Evolutionary conservation across 2,113 vertebrate species (phyloP).

Genomic region (Entelurus aequoreus): DNA sequence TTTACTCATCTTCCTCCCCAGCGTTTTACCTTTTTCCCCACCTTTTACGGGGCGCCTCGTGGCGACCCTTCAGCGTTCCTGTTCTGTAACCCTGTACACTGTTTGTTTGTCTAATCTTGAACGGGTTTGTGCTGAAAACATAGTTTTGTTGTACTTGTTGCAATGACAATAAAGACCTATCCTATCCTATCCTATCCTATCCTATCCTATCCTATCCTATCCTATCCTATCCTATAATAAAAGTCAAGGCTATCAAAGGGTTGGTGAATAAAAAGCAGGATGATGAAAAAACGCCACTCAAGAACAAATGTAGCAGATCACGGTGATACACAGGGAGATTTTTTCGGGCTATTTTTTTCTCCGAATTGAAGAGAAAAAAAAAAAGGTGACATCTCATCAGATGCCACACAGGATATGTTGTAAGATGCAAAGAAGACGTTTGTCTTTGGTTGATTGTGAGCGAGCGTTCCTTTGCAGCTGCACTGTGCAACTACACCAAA

Average conservation of each 20-base stretch:
- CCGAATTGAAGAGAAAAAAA: background rate
- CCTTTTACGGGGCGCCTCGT: too few species aligned
- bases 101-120: too few species aligned
- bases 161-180: too few species aligned
- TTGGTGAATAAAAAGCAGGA: constrained; percentile 28
- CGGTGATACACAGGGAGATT: constrained; percentile 6
- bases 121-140: too few species aligned
- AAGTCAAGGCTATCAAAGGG: constrained; percentile 27
- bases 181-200: background rate
- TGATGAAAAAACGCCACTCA: constrained; percentile 8
- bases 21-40: too few species aligned
- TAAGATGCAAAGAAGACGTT: constrained; percentile 11
- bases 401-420: constrained; percentile 18
- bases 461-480: constrained; percentile 38
- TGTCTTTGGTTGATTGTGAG: constrained; percentile 21
- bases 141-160: too few species aligned
- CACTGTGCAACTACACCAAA: background rate
- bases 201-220: background rate
- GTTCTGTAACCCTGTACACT: too few species aligned
- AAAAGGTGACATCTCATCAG: constrained; percentile 15
- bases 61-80: too few species aligned
- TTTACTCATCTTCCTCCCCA: too few species aligned
- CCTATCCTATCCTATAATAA: constrained; percentile 5
- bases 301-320: constrained; percentile 15
- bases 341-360: constrained; percentile 28